phyloP scores from a whole-genome alignment of 2,888 invertebrate species.

The Meteorus colon region DNA sequence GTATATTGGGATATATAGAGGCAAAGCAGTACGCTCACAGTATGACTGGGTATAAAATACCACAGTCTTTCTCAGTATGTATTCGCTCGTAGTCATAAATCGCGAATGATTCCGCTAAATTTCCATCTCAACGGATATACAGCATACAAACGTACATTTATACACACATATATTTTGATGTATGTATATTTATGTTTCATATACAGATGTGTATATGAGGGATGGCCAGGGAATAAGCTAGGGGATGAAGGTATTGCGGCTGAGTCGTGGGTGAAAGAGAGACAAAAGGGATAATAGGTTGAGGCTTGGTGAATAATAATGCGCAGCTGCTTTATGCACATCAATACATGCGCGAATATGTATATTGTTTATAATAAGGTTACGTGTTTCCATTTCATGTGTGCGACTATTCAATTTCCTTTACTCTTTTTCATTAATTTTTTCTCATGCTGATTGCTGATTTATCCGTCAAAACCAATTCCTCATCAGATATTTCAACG shows the following conservation, averaged over 20 bases:
- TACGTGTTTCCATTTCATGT: too few species aligned
- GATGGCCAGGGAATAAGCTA: conserved; percentile 24
- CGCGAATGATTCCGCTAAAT: conserved; percentile 64
- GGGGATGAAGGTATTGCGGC: conserved; percentile 24
- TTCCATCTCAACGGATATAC: conserved; percentile 50
- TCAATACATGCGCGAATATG: conserved; percentile 35
- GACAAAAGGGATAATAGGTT: conserved; percentile 60
- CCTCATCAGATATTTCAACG: too few species aligned
- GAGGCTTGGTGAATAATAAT: conserved; percentile 63
- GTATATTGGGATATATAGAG: conserved; percentile 12
- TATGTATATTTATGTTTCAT: neutral
- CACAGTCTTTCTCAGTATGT: conserved; percentile 44
- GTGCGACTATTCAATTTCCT: neutral
- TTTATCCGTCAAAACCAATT: too few species aligned
- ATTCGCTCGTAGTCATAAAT: conserved; percentile 58
- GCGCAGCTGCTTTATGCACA: conserved; percentile 53
- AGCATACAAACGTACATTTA: neutral
- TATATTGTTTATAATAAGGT: conserved; percentile 8
- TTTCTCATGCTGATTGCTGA: neutral
- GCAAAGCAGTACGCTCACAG: conserved; percentile 13
- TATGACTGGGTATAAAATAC: neutral
- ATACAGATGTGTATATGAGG: conserved; percentile 2
- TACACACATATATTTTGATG: neutral
- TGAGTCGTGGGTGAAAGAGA: conserved; percentile 6
- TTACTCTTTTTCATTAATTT: neutral